Percentiles rank a stretch among this genome's conserved stretches.
phyloP scores from a whole-genome alignment of 2,888 invertebrate genomes.

The Acronicta alni region DNA sequence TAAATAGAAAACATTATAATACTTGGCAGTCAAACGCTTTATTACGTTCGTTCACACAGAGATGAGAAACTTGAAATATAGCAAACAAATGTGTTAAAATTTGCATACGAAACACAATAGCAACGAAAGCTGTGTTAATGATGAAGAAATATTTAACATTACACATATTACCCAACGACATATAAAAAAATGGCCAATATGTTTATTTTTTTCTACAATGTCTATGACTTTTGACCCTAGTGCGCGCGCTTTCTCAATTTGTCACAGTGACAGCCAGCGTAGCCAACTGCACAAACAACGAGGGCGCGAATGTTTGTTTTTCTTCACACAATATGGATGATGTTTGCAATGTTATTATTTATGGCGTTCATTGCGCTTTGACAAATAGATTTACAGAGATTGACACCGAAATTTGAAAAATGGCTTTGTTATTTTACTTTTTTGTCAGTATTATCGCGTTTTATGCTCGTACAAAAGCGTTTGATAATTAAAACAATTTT shows the following conservation, averaged over 20 bases:
- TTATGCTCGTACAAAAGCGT: not conserved
- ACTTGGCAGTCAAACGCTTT: slow-evolving; percentile 1
- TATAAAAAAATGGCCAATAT: slow-evolving; percentile 14
- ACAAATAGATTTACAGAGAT: slow-evolving; percentile 79
- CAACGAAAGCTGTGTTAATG: slow-evolving; percentile 18
- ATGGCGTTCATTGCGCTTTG: slow-evolving; percentile 74
- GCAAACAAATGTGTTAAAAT: slow-evolving; percentile 36
- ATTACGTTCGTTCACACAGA: not conserved
- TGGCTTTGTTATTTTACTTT: slow-evolving; percentile 38
- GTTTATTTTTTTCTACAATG: slow-evolving; percentile 32
- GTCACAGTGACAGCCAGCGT: slow-evolving; percentile 74
- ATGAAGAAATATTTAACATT: slow-evolving; percentile 24
- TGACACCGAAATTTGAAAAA: slow-evolving; percentile 67
- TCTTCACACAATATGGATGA: slow-evolving; percentile 73
- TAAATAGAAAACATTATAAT: not conserved
- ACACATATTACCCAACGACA: slow-evolving; percentile 10
- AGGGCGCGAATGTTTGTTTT: slow-evolving; percentile 83
- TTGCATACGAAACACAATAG: slow-evolving; percentile 37
- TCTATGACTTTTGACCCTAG: slow-evolving; percentile 55
- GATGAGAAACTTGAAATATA: slow-evolving; percentile 8
- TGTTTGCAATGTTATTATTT: slow-evolving; percentile 81
- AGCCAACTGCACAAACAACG: slow-evolving; percentile 83
- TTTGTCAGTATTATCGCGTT: slow-evolving; percentile 15
- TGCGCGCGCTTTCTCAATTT: slow-evolving; percentile 68
- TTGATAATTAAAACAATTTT: not conserved